Conservation (phyloP, 35 echinoderm and acorn worm genomes). For the Diadema setosum region DNA sequence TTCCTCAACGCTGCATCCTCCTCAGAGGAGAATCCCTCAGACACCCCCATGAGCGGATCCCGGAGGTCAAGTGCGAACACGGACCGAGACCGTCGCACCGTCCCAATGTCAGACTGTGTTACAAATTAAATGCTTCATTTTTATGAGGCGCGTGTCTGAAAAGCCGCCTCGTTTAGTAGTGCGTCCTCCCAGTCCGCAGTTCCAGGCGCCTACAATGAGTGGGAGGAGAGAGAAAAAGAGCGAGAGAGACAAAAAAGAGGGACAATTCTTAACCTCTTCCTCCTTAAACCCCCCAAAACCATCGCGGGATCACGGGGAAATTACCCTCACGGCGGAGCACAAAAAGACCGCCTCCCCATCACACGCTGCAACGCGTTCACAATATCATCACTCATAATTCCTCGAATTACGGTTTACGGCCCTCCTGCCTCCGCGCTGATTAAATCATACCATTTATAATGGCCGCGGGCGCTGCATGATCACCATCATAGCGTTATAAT, state of each 20-base stretch:
- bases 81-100: background rate
- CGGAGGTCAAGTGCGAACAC: background rate
- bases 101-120: background rate
- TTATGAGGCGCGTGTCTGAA: background rate
- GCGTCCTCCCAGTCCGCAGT: too few relatives aligned
- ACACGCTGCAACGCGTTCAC: background rate
- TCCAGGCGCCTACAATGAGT: too few relatives aligned
- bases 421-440: background rate
- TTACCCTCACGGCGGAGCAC: background rate
- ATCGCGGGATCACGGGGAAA: too few relatives aligned
- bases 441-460: slow-evolving; percentile 30
- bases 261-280: too few relatives aligned
- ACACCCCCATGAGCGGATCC: background rate
- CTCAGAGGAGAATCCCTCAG: too few relatives aligned
- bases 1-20: too few relatives aligned
- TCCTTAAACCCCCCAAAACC: too few relatives aligned
- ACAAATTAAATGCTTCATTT: background rate
- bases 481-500: slow-evolving; percentile 7
- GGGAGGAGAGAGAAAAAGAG: too few relatives aligned
- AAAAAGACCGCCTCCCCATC: background rate
- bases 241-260: too few relatives aligned
- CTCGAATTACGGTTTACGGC: slow-evolving; percentile 9
- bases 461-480: background rate
- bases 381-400: slow-evolving; percentile 5
- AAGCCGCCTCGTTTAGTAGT: too few relatives aligned